Percentiles rank a stretch among this genome's conserved stretches.
Conservation (phyloP, 2,797 vertebrate species). For the Acanthornis magna region DNA sequence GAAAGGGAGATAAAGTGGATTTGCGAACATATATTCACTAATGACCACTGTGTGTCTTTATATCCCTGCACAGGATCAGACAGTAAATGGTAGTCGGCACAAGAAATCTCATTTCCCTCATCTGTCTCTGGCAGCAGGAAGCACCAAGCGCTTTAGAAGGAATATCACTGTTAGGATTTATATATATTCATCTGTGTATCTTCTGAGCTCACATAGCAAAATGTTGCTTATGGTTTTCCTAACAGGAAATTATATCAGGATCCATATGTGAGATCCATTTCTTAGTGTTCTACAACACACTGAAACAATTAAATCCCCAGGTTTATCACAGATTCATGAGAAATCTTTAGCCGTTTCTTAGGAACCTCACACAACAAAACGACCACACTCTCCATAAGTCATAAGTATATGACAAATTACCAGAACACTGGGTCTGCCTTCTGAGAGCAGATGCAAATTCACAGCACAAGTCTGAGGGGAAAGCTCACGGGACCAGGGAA, state of each 20-base stretch:
- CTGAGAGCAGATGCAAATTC: background rate
- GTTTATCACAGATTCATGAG: background rate
- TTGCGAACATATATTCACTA: background rate
- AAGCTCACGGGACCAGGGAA: background rate
- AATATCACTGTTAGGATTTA: background rate
- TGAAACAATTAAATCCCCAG: background rate
- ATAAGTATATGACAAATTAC: background rate
- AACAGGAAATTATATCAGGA: background rate
- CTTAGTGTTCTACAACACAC: background rate
- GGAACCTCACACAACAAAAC: background rate
- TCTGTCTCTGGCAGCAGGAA: background rate
- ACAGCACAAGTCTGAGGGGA: background rate
- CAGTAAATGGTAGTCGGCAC: background rate
- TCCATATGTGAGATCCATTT: accelerated
- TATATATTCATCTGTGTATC: background rate
- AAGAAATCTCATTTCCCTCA: background rate
- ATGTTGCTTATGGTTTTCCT: background rate
- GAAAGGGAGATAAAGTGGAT: background rate
- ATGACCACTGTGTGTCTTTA: background rate
- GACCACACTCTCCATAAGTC: background rate
- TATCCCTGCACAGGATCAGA: background rate
- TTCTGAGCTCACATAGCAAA: background rate
- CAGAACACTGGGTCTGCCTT: background rate
- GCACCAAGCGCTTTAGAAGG: background rate
- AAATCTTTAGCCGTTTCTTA: background rate